Percentiles rank a stretch among this genome's conserved stretches.
Conservation (phyloP, 2,888 invertebrate genomes). For the Amphipoea oculea region DNA sequence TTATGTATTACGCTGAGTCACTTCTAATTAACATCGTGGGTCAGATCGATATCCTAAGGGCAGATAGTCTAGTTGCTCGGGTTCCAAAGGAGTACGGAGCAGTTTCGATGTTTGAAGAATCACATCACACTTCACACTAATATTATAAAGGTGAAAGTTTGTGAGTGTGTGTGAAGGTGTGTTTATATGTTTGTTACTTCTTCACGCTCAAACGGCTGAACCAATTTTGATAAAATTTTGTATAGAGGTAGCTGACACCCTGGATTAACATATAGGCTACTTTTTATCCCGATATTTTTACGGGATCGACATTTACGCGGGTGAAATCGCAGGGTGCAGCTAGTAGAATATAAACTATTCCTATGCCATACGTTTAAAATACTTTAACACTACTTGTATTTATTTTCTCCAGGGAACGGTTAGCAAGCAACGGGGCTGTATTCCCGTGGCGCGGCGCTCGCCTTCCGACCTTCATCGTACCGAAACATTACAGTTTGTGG, state of each 20-base stretch:
- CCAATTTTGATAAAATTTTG: too few species aligned
- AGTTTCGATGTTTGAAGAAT: neutral
- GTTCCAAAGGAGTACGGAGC: neutral
- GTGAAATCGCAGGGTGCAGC: too few species aligned
- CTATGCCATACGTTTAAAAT: neutral
- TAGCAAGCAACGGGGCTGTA: slow-evolving; percentile 84
- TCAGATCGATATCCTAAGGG: neutral
- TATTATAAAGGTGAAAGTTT: too few species aligned
- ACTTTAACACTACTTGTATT: neutral
- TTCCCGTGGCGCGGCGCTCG: slow-evolving; percentile 90
- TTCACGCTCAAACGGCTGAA: too few species aligned
- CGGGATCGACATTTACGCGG: too few species aligned
- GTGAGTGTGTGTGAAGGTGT: too few species aligned
- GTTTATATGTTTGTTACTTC: too few species aligned
- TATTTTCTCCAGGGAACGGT: slow-evolving; percentile 77
- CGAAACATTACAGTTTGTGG: slow-evolving; percentile 96
- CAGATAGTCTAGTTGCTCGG: neutral
- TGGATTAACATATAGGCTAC: too few species aligned
- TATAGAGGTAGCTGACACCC: too few species aligned
- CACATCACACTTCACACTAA: too few species aligned
- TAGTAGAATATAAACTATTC: neutral
- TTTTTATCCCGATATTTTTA: too few species aligned
- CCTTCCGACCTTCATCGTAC: slow-evolving; percentile 94
- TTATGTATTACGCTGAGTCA: neutral
- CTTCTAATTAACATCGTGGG: neutral